Evolutionary conservation across 2,113 vertebrate genomes (phyloP).

Genomic region (Talpa occidentalis): DNA sequence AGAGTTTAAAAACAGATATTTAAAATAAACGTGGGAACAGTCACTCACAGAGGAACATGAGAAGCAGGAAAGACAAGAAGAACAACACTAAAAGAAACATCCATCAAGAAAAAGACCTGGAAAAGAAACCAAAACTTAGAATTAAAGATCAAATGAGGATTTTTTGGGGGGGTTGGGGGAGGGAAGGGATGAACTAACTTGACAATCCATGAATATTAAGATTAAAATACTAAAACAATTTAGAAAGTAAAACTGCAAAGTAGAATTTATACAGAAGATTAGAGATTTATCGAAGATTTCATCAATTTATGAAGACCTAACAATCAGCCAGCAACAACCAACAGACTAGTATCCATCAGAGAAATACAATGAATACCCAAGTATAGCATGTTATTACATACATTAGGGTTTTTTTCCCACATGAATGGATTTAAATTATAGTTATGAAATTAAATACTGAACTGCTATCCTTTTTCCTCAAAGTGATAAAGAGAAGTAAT

Average conservation of each 20-base stretch:
- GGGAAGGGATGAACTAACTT: background rate
- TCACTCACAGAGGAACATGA: conserved; percentile 77
- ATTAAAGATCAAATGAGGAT: conserved; percentile 70
- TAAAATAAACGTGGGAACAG: conserved; percentile 70
- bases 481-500: conserved; percentile 21
- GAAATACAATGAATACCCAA: background rate
- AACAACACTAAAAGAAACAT: conserved; percentile 78
- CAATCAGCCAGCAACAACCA: background rate
- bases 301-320: conserved; percentile 19
- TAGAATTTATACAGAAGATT: conserved; percentile 28
- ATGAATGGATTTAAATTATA: conserved; percentile 13
- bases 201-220: conserved; percentile 35
- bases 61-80: conserved; percentile 73
- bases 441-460: conserved; percentile 35
- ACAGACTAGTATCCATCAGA: background rate
- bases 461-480: background rate
- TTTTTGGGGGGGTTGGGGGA: background rate
- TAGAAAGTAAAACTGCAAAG: conserved; percentile 45
- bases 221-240: conserved; percentile 35
- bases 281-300: conserved; percentile 21
- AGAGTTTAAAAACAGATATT: conserved; percentile 60
- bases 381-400: background rate
- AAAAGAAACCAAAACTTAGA: conserved; percentile 80
- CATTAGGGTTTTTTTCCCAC: background rate
- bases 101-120: conserved; percentile 71